These are phyloP conservation scores for Apodemia zela DNA, from an alignment of 2,888 invertebrate genomes.

Conservation along the genomic window DNA sequence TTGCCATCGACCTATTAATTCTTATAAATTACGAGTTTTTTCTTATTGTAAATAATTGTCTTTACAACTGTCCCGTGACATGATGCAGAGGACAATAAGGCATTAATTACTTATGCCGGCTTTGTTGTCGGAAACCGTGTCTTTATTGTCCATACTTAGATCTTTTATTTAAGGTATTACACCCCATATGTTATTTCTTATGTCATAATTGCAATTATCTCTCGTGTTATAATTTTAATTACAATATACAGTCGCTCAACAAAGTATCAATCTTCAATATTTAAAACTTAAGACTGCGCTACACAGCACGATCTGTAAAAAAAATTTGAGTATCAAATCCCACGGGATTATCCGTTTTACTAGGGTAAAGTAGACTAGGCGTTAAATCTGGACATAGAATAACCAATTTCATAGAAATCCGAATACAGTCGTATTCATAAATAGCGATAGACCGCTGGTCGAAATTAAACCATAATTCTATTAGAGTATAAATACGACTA, in stretches of 20 bases:
- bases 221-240: not conserved
- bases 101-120: constrained; percentile 29
- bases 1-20: constrained; percentile 32
- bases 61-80: constrained; percentile 38
- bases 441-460: too few relatives aligned
- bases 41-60: constrained; percentile 37
- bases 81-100: constrained; percentile 32
- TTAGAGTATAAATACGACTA: too few relatives aligned
- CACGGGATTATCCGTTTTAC: too few relatives aligned
- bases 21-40: constrained; percentile 31
- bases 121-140: constrained; percentile 20
- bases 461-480: too few relatives aligned
- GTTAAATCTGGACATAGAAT: too few relatives aligned
- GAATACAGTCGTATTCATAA: too few relatives aligned
- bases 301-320: too few relatives aligned
- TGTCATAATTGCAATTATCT: not conserved
- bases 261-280: not conserved
- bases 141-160: constrained; percentile 8
- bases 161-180: constrained; percentile 6
- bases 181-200: not conserved
- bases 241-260: not conserved
- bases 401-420: too few relatives aligned
- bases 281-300: too few relatives aligned
- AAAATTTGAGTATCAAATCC: too few relatives aligned
- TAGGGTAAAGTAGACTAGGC: too few relatives aligned